Evolutionary conservation across 2,888 invertebrate species (phyloP).

Genomic region (Xestobium rufovillosum): DNA sequence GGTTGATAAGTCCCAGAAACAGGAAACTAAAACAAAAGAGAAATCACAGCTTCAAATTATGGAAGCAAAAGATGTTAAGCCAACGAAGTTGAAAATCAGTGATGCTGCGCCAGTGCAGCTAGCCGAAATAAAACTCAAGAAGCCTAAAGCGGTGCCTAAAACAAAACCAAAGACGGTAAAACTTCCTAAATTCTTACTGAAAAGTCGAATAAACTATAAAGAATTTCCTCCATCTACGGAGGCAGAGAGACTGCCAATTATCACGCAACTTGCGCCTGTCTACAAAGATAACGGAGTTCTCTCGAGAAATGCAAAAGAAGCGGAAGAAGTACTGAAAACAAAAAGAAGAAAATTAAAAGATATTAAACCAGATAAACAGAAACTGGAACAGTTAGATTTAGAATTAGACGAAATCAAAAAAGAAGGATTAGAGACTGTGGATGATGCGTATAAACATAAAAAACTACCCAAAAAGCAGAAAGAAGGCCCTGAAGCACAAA

Average conservation of each 20-base stretch:
- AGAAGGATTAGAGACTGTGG: conserved; percentile 38
- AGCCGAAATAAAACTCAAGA: conserved; percentile 55
- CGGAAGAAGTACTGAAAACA: conserved; percentile 16
- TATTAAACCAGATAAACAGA: conserved; percentile 37
- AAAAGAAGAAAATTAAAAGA: conserved; percentile 34
- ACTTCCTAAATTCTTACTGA: conserved; percentile 61
- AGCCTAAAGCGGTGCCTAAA: conserved; percentile 32
- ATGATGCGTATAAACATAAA: conserved; percentile 33
- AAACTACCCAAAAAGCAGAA: conserved; percentile 40
- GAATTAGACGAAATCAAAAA: conserved; percentile 40
- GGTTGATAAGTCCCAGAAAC: too few relatives aligned
- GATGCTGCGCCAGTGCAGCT: not conserved
- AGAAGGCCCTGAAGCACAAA: conserved; percentile 27
- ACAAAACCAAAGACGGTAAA: conserved; percentile 24
- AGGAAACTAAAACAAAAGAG: conserved; percentile 20
- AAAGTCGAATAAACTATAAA: conserved; percentile 57
- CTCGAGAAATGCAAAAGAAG: conserved; percentile 33
- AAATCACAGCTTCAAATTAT: conserved; percentile 23
- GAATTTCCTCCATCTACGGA: conserved; percentile 41
- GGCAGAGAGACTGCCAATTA: conserved; percentile 31
- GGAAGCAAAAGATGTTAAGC: conserved; percentile 51
- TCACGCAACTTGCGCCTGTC: conserved; percentile 35
- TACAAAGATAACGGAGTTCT: conserved; percentile 41
- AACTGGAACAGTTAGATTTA: conserved; percentile 43
- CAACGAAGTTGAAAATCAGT: conserved; percentile 49